These are phyloP conservation scores for Rhinogobio ventralis DNA, from an alignment of 2,797 vertebrate species.

Conservation along the genomic window DNA sequence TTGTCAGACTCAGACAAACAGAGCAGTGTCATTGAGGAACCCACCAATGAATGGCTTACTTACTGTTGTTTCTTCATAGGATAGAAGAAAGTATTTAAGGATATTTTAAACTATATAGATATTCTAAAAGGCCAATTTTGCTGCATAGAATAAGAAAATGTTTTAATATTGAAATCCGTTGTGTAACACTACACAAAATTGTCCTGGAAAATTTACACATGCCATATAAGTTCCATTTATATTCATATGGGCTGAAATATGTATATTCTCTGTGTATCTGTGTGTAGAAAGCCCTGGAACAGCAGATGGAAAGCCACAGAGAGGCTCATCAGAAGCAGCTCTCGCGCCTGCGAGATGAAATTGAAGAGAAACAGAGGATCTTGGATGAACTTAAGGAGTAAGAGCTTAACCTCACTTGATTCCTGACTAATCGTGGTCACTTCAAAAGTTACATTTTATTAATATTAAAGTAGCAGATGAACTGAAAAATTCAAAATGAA, in stretches of 20 bases:
- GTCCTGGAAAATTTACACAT: background rate
- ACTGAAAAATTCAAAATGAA: no score
- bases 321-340: conserved; percentile 95
- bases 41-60: background rate
- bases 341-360: conserved; percentile 91
- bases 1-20: background rate
- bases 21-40: background rate
- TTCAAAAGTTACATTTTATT: background rate
- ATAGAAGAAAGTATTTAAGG: background rate
- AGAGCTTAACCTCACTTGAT: background rate
- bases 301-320: conserved; percentile 96
- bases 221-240: background rate
- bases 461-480: no score
- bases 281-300: conserved; percentile 87
- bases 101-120: background rate
- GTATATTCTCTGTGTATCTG: conserved; percentile 21
- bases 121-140: background rate
- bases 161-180: background rate
- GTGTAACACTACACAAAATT: no score
- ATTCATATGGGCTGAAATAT: background rate
- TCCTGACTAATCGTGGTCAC: background rate
- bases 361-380: conserved; percentile 90
- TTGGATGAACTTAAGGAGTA: conserved; percentile 91
- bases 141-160: background rate
- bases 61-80: background rate